These are phyloP conservation scores for Irena cyanogastra DNA, from an alignment of 2,113 vertebrate species.

Conservation along the genomic window DNA sequence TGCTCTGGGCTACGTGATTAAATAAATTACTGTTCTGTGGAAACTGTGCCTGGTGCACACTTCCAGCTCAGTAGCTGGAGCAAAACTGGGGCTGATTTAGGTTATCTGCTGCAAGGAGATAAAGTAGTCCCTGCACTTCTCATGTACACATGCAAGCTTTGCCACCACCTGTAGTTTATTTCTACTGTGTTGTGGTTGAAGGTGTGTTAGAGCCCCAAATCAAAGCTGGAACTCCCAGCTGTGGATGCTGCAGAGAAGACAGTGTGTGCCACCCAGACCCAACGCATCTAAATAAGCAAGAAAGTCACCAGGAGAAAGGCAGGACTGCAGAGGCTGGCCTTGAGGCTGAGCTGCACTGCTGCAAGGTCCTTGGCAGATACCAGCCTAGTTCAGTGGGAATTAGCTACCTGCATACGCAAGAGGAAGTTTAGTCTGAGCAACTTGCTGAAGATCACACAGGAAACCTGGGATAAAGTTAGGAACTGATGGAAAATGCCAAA, in stretches of 20 bases:
- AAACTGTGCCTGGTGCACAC: background rate
- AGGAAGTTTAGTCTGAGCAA: background rate
- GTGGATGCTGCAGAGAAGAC: background rate
- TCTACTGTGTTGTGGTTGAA: background rate
- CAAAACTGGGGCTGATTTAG: background rate
- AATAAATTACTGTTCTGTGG: conserved; percentile 12
- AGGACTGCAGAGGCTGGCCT: background rate
- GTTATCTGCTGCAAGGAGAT: background rate
- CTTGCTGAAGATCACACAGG: background rate
- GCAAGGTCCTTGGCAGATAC: background rate
- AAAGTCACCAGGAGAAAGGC: background rate
- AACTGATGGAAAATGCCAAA: background rate
- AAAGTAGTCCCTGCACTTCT: background rate
- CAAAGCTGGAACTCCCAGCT: background rate
- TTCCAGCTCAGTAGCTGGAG: background rate
- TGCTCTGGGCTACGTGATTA: background rate
- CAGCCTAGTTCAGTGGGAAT: background rate
- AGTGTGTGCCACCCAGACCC: background rate
- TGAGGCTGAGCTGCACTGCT: background rate
- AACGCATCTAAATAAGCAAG: background rate
- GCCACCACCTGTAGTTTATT: background rate
- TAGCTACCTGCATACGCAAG: background rate
- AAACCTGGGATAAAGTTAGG: background rate
- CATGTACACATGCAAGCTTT: background rate
- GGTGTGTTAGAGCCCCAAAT: background rate